These are phyloP conservation scores for Philantomba maxwellii DNA, from an alignment of 2,113 vertebrate species.

Conservation along the genomic window DNA sequence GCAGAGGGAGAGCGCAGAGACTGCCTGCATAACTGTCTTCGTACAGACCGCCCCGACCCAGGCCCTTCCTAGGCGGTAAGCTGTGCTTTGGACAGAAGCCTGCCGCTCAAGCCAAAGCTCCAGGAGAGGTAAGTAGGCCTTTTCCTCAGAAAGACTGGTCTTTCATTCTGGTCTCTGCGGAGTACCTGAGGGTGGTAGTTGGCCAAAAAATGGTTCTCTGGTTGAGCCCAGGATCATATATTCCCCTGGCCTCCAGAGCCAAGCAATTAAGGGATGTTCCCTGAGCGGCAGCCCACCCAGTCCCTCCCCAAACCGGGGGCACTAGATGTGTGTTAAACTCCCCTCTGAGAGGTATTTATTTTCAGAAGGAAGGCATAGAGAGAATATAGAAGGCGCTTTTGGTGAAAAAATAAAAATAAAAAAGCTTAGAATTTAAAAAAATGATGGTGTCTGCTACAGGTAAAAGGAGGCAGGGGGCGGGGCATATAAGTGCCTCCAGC, in stretches of 20 bases:
- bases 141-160: not conserved
- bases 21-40: not conserved
- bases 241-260: accelerated
- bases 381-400: too few relatives aligned
- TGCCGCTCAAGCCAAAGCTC: not conserved
- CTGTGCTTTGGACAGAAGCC: not conserved
- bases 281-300: accelerated
- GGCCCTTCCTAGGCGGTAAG: not conserved
- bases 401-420: not conserved
- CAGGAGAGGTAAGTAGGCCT: not conserved
- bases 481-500: not conserved
- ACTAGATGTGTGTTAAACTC: not conserved
- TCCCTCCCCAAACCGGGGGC: accelerated
- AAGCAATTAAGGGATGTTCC: accelerated
- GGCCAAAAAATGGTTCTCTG: accelerated
- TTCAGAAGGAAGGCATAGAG: not conserved
- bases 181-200: accelerated
- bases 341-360: accelerated
- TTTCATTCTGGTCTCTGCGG: accelerated
- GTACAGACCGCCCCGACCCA: accelerated
- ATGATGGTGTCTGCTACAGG: not conserved
- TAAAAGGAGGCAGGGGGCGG: not conserved
- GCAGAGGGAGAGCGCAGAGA: not conserved
- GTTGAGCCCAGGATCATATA: not conserved
- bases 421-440: not conserved